Evolutionary conservation across 1,140 invertebrate genomes (phyloP), one percentile per base, ranked within the genome.

Genomic region (Scylla paramamosain): DNA sequence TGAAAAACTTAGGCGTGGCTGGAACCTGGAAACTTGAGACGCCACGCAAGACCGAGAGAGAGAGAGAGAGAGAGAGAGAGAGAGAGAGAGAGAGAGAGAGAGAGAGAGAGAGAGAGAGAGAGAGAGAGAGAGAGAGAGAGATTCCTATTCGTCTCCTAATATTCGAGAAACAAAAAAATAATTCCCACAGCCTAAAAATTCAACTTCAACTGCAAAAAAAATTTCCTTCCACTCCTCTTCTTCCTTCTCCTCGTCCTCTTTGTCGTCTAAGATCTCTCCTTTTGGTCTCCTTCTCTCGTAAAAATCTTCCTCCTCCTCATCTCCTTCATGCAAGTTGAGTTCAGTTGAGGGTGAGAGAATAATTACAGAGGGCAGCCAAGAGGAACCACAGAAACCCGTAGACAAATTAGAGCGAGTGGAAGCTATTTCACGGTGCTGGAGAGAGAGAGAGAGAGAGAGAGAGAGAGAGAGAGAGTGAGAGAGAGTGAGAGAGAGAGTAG

Each of bases 1-100:
- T n/a, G 25, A 77, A 25, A 25, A 77, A 77, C 52, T 59, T 59
- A 20, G 10, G 10, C 52, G 12, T 59, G 20, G 52, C 39, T 39
- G 39, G 39, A 39, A 39, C 52, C 52, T 16, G 52, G 52, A 59
- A 59, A 59, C 52, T 20, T 20, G 52, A 59, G 10, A 20, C 52
- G 52, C 12, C 52, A 20, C 52, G 52, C 10, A 0, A 59, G 8
- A n/a, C 20, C 25, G n/a, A n/a, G 16, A n/a, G 67, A 77, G 16
- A n/a, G 67, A 77, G 20, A 77, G 20, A 77, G 67, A 77, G 67
- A 77, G 67, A 77, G 67, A 77, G 67, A 77, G 67, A 77, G 67
- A 77, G 67, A 77, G 67, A 77, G 67, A 77, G 67, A 77, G 67
- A 77, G 67, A 77, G 67, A 77, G 67, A 77, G 67, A 77, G 67